Base-by-base conservation (phyloP, 37 sponge, comb jelly and placozoan species). In the Halisarca cf. caerulea region DNA sequence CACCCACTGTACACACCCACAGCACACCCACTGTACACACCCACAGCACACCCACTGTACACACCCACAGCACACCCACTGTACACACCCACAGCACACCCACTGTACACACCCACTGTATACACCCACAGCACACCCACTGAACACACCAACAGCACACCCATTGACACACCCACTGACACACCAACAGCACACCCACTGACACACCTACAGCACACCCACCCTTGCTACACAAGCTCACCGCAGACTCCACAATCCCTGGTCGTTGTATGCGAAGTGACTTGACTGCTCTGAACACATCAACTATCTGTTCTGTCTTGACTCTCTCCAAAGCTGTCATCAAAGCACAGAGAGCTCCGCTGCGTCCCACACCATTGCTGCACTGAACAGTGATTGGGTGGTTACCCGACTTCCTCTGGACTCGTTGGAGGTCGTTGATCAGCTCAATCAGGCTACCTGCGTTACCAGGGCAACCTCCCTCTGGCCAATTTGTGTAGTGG, bases 371-470 rank as follows among this genome's bases (percentile, higher is more conserved):
- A 2, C 94, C 96, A 88, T 91, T 85, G 80, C 91, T 96, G 97
- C 95, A 93, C 80, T 97, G 97, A 39, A 93, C 90, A 6, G 90
- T 89, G 71, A 96, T 89, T 51, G 97, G 94, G 20, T 77, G 70
- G 80, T 97, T 97, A 2, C 97, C 92, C 54, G 92, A 92, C 62
- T 91, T 88, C 45, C 90, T 75, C 84, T 94, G 97, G 28, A 92
- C 85, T 24, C 92, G 64, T 78, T 91, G 86, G 18, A 97, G 55
- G 40, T 91, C 88, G 54, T 87, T 90, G 58, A 97, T 88, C 62
- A 97, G 79, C 36, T 97, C 97, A 21, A 94, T 35, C 15, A 82
- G n/a, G 24, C 60, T 36, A 33, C 30, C 17, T 41, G 66, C 37
- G 47, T 74, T 43, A 73, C 54, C 28, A 15, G 85, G 85, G 34